Evolutionary conservation across 2,888 invertebrate species (phyloP).

Genomic region (Dynastes grantii): DNA sequence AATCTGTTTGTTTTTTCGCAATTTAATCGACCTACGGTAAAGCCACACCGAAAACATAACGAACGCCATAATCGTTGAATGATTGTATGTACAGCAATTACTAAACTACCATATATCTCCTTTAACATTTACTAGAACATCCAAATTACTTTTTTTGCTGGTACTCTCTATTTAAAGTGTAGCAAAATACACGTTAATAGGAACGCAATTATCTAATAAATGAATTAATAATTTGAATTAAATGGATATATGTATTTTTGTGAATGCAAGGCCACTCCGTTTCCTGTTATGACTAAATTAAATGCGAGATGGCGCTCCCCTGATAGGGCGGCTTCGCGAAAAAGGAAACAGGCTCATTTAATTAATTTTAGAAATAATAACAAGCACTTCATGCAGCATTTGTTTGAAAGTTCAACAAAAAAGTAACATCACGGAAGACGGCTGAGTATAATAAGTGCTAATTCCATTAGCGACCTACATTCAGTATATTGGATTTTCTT

Average conservation of each 20-base stretch:
- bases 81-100: too few relatives aligned
- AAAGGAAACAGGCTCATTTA: conserved; percentile 32
- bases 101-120: too few relatives aligned
- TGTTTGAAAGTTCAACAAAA: conserved; percentile 14
- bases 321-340: conserved; percentile 26
- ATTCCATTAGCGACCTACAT: conserved; percentile 43
- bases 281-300: conserved; percentile 16
- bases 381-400: conserved; percentile 32
- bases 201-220: conserved; percentile 8
- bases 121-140: too few relatives aligned
- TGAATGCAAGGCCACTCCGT: background rate
- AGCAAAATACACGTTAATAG: background rate
- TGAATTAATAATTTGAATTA: conserved; percentile 14
- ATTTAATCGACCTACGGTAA: too few relatives aligned
- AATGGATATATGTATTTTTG: background rate
- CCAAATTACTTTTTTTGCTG: too few relatives aligned
- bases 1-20: too few relatives aligned
- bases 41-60: too few relatives aligned
- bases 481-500: conserved; percentile 46
- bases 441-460: conserved; percentile 35
- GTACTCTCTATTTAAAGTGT: too few relatives aligned
- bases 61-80: too few relatives aligned
- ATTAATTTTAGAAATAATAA: conserved; percentile 47
- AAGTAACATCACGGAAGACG: conserved; percentile 35
- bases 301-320: conserved; percentile 31